Evolutionary conservation across 2,888 invertebrate genomes (phyloP), one percentile per base, ranked within the genome.

Genomic region (Polymixis lichenea): DNA sequence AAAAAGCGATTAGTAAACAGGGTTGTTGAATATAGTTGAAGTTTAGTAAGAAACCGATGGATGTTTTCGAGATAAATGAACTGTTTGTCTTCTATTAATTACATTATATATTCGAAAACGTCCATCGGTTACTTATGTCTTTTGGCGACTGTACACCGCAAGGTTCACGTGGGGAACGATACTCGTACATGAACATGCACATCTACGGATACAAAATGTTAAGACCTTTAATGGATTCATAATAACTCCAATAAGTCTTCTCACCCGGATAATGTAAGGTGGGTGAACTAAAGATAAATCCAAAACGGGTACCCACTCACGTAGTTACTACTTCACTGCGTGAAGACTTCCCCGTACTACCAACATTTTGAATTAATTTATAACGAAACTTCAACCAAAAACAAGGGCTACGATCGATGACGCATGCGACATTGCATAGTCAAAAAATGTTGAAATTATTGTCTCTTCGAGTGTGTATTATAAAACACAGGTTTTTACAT

Each of bases 381-480:
- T 64, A 56, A 58, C 32, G 6, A 32, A 71, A 70, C 58, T 53
- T 65, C 49, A 78, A 72, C 49, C 49, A 28, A 38, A 66, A 66
- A 66, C 60, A 61, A 55, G 60, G 8, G 55, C 15, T 15, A 49
- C 58, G n/a, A 55, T 60, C 61, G 46, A 55, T 28, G 62, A 67
- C n/a, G 43, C 38, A 78, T 78, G 53, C 43, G 38, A 17, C 38
- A 49, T 70, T 61, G 9, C 28, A n/a, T n/a, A 55, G 43, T 49
- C 22, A 58, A 64, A 46, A 64, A 64, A 56, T 58, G 5, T 56
- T 65, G 53, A 58, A 64, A 56, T 49, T 13, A 56, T 51, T 69
- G 13, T 51, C 15, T 55, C 9, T n/a, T n/a, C 11, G 7, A 17
- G 51, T 28, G 53, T 25, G 9, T 46, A 6, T 46, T 46, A 6